Conservation (phyloP, 2,888 invertebrate genomes). For the Lamellibrachia columna region DNA sequence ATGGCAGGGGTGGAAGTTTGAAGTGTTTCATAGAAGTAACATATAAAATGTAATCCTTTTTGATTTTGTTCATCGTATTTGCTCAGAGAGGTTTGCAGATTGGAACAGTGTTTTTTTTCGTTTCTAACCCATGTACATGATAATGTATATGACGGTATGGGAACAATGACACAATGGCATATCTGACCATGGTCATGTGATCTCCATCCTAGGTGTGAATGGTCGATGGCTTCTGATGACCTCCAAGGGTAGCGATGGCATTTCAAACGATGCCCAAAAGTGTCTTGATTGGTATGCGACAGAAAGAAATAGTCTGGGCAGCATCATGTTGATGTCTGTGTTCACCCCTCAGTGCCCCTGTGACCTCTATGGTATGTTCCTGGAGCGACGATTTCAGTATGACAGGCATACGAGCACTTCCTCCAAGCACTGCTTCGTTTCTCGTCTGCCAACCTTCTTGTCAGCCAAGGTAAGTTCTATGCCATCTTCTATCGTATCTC, state of each 20-base stretch:
- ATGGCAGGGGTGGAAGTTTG: too few species aligned
- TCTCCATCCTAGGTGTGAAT: not conserved
- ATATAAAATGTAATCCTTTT: too few species aligned
- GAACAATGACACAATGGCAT: not conserved
- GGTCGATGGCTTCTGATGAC: slow-evolving; percentile 19
- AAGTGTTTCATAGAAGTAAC: too few species aligned
- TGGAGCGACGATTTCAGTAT: slow-evolving; percentile 7
- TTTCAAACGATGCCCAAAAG: slow-evolving; percentile 18
- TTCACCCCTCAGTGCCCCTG: slow-evolving; percentile 22
- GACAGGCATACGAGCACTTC: not conserved
- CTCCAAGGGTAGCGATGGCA: not conserved
- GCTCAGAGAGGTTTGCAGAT: too few species aligned
- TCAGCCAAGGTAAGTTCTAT: slow-evolving; percentile 19
- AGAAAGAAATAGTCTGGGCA: not conserved
- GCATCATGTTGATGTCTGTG: not conserved
- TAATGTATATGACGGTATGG: too few species aligned
- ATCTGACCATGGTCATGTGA: not conserved
- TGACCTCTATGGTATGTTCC: not conserved
- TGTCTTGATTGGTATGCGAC: slow-evolving; percentile 21
- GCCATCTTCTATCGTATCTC: not conserved
- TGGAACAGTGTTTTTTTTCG: too few species aligned
- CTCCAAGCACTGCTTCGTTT: not conserved
- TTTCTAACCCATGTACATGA: too few species aligned
- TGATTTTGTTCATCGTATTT: too few species aligned
- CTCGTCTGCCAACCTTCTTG: not conserved